These are phyloP conservation scores for Xanthia togata DNA, from an alignment of 2,888 invertebrate species.

Conservation along the genomic window DNA sequence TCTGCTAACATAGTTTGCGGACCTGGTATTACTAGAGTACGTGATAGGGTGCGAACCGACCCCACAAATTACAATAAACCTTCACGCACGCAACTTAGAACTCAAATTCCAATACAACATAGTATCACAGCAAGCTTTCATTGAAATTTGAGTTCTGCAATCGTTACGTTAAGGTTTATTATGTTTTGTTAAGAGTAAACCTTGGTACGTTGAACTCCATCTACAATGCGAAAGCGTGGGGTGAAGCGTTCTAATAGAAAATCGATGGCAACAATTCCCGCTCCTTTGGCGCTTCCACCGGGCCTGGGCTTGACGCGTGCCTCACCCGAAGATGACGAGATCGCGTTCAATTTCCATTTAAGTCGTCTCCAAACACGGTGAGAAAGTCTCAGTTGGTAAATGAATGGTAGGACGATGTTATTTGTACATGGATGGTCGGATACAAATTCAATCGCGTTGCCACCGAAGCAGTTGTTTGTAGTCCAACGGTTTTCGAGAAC, in stretches of 20 bases:
- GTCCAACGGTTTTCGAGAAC: neutral
- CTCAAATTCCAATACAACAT: conserved; percentile 39
- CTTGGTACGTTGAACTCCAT: conserved; percentile 18
- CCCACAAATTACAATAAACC: conserved; percentile 38
- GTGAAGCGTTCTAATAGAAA: conserved; percentile 49
- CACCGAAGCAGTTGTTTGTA: conserved; percentile 15
- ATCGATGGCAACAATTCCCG: conserved; percentile 48
- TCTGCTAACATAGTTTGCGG: conserved; percentile 33
- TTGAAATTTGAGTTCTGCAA: conserved; percentile 40
- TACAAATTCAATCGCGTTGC: conserved; percentile 32
- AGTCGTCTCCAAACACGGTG: conserved; percentile 45
- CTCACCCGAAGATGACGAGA: conserved; percentile 25
- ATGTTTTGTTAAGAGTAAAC: conserved; percentile 28
- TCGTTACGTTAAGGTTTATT: conserved; percentile 45
- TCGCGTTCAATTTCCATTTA: conserved; percentile 45
- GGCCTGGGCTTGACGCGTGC: conserved; percentile 37
- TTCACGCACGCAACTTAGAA: conserved; percentile 14
- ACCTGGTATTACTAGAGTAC: conserved; percentile 19
- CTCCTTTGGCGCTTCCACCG: neutral
- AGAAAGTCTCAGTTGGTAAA: conserved; percentile 11
- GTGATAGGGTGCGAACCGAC: conserved; percentile 23
- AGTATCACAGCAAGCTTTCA: conserved; percentile 1
- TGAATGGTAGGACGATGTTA: conserved; percentile 5
- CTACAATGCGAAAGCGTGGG: conserved; percentile 28
- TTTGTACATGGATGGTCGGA: conserved; percentile 28